Evolutionary conservation across 2,888 invertebrate species (phyloP).

Genomic region (Plebejus melissa): DNA sequence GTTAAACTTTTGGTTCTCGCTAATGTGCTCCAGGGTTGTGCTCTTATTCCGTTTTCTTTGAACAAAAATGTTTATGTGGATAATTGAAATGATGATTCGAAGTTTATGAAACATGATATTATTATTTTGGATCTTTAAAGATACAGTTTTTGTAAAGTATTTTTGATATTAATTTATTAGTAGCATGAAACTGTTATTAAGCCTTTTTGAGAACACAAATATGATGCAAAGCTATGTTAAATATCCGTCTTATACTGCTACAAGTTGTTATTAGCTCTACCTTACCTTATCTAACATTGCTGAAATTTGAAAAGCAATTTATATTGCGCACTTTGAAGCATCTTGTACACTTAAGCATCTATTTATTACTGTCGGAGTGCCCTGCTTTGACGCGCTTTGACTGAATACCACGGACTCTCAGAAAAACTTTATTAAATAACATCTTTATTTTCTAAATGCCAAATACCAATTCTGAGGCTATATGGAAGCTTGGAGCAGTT

Average conservation of each 20-base stretch:
- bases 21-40: slow-evolving; percentile 20
- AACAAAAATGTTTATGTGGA: slow-evolving; percentile 7
- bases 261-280: neutral
- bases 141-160: neutral
- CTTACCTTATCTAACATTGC: neutral
- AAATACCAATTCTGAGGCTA: too few relatives aligned
- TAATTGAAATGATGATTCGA: neutral
- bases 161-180: neutral
- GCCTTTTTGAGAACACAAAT: neutral
- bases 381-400: too few relatives aligned
- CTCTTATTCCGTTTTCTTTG: slow-evolving; percentile 7
- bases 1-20: slow-evolving; percentile 24
- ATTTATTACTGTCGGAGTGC: too few relatives aligned
- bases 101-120: neutral
- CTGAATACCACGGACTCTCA: too few relatives aligned
- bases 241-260: too few relatives aligned
- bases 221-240: too few relatives aligned
- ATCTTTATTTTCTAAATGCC: too few relatives aligned
- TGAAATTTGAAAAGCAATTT: neutral
- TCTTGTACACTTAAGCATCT: neutral
- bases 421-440: too few relatives aligned
- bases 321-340: neutral
- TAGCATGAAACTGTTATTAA: neutral
- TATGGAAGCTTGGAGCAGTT: too few relatives aligned
- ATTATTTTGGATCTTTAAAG: neutral